Base-by-base conservation (phyloP, 2,888 invertebrate species). In the Leptopilina myrica region DNA sequence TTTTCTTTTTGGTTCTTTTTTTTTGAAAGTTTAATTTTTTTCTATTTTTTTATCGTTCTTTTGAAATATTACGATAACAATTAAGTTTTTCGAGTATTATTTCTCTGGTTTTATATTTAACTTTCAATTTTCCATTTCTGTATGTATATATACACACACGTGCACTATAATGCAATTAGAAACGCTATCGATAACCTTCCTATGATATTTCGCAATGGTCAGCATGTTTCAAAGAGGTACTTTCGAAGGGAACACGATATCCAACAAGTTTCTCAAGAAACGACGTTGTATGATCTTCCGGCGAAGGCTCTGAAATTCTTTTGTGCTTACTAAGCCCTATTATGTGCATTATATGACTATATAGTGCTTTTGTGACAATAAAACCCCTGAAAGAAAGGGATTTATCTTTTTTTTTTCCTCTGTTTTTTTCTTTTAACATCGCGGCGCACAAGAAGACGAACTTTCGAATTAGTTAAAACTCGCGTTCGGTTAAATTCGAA, bases 101-200 rank as follows among this genome's bases (percentile, higher is more conserved):
- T 33, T 33, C 33, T 33, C 33, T 33, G 3, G 33, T 3, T 33
- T 33, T 33, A 33, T 33, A 33, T 4, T 33, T 33, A 33, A 43
- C 43, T 59, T 40, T 73, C 49, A 49, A 43, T 53, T n/a, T 73
- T 56, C 53, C 69, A 73, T 33, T 33, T 33, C 33, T 33, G 33
- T 33, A 33, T 33, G 33, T 33, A 33, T 33, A 33, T 33, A 33
- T 33, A 73, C 56, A 49, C 12, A 73, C 73, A 73, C 73, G 73
- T 73, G 73, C 73, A 73, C 33, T 73, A 73, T 73, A 73, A 40
- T 73, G 73, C 73, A 73, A 73, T 73, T 73, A 73, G 73, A 73
- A 73, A 73, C 73, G 73, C 73, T 73, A 73, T 73, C 73, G 73
- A 73, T 73, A 73, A 73, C 73, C 73, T 73, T 73, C 73, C 73